Conservation (phyloP, 2,113 vertebrate species). For the Halcyon malimbica region DNA sequence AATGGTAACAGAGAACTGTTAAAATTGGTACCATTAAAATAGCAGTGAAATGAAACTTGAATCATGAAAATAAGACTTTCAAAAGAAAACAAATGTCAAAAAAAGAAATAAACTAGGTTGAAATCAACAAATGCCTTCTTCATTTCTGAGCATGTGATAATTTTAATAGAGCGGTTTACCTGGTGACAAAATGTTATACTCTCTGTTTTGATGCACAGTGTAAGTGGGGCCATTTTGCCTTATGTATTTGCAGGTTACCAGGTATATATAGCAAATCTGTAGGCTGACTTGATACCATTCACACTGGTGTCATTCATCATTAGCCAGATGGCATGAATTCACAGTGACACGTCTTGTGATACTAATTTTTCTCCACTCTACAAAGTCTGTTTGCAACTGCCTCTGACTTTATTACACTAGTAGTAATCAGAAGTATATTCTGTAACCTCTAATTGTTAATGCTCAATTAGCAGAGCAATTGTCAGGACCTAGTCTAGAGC, state of each 20-base stretch:
- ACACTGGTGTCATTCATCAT: conserved; percentile 2
- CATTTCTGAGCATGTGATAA: not conserved
- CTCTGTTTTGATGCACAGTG: not conserved
- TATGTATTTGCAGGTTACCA: not conserved
- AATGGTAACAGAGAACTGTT: not conserved
- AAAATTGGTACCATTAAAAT: not conserved
- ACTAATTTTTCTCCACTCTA: not conserved
- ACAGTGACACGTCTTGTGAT: not conserved
- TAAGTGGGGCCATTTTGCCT: not conserved
- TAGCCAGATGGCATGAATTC: conserved; percentile 20
- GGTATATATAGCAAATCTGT: not conserved
- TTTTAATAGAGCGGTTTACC: not conserved
- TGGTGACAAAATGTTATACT: not conserved
- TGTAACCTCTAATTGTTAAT: not conserved
- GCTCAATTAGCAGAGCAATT: not conserved
- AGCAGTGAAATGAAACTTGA: not conserved
- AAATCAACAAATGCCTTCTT: not conserved
- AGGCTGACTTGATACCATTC: conserved; percentile 12
- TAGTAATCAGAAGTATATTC: not conserved
- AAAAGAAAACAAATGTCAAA: not conserved
- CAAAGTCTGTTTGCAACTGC: not conserved
- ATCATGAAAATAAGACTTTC: not conserved
- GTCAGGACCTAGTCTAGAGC: not conserved
- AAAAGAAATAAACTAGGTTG: not conserved
- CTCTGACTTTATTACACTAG: not conserved